Evolutionary conservation across 1,140 invertebrate genomes (phyloP).

Genomic region (Drosophila repletoides): DNA sequence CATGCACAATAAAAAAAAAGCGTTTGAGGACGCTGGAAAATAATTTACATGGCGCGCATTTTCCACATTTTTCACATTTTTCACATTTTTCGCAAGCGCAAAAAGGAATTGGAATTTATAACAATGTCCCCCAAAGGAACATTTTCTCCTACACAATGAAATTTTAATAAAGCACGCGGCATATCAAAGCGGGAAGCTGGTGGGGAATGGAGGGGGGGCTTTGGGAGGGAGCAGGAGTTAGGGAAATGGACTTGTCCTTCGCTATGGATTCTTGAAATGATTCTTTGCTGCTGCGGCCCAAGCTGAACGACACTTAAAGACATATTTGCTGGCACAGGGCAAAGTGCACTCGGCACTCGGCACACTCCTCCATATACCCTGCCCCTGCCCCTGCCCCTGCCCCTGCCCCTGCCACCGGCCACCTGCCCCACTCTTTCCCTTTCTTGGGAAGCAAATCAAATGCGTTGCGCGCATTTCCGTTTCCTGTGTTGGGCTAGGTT

Average conservation of each 20-base stretch:
- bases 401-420: not conserved
- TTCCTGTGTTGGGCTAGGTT: constrained; percentile 62
- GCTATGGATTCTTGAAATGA: constrained; percentile 3
- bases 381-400: not conserved
- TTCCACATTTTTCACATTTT: constrained; percentile 76
- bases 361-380: constrained; percentile 13
- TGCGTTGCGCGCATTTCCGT: constrained; percentile 62
- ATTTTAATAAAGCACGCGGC: constrained; percentile 75
- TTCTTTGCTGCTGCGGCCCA: constrained; percentile 7
- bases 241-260: constrained; percentile 6
- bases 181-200: constrained; percentile 35
- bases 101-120: constrained; percentile 67
- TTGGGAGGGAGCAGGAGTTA: not conserved
- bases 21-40: constrained; percentile 59
- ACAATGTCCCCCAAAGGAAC: constrained; percentile 73
- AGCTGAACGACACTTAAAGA: constrained; percentile 51
- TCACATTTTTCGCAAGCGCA: constrained; percentile 65
- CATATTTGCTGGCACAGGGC: constrained; percentile 59
- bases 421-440: constrained; percentile 6
- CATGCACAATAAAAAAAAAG: constrained; percentile 75
- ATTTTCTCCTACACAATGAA: constrained; percentile 44
- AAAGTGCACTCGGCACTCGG: constrained; percentile 52
- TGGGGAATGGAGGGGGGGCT: not conserved
- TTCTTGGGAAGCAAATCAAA: constrained; percentile 67
- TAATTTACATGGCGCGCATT: constrained; percentile 77